phyloP scores from a whole-genome alignment of 2,888 invertebrate species.

The Fragum fragum region DNA sequence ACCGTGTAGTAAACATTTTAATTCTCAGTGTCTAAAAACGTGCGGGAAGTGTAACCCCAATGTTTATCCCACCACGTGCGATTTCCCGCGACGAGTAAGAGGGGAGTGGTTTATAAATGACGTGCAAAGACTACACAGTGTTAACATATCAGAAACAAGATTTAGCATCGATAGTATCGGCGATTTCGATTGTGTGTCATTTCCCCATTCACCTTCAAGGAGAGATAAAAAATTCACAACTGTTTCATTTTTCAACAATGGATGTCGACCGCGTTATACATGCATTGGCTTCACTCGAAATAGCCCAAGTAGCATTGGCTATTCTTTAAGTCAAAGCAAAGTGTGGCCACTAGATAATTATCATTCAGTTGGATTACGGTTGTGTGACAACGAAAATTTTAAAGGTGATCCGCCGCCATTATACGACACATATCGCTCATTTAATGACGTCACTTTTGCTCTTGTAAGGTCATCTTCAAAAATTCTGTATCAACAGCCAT shows the following conservation, averaged over 20 bases:
- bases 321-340: constrained; percentile 74
- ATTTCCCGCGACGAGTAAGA: constrained; percentile 71
- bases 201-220: constrained; percentile 64
- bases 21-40: constrained; percentile 77
- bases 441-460: constrained; percentile 69
- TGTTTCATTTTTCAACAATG: constrained; percentile 75
- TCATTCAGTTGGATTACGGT: constrained; percentile 50
- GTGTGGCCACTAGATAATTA: constrained; percentile 72
- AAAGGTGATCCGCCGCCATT: constrained; percentile 74
- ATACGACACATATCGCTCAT: constrained; percentile 73
- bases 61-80: constrained; percentile 68
- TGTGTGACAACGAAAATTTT: constrained; percentile 74
- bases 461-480: constrained; percentile 60
- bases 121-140: constrained; percentile 34
- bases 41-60: constrained; percentile 75
- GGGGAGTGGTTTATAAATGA: constrained; percentile 74
- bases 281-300: constrained; percentile 75
- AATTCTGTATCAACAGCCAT: constrained; percentile 53
- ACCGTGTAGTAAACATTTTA: constrained; percentile 71
- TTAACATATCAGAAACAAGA: constrained; percentile 68
- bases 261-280: constrained; percentile 80
- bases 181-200: constrained; percentile 73
- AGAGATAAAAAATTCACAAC: constrained; percentile 72
- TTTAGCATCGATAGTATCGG: constrained; percentile 72
- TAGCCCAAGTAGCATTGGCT: constrained; percentile 71